Base-by-base conservation (phyloP, 2,113 vertebrate genomes). In the Clarias gariepinus region DNA sequence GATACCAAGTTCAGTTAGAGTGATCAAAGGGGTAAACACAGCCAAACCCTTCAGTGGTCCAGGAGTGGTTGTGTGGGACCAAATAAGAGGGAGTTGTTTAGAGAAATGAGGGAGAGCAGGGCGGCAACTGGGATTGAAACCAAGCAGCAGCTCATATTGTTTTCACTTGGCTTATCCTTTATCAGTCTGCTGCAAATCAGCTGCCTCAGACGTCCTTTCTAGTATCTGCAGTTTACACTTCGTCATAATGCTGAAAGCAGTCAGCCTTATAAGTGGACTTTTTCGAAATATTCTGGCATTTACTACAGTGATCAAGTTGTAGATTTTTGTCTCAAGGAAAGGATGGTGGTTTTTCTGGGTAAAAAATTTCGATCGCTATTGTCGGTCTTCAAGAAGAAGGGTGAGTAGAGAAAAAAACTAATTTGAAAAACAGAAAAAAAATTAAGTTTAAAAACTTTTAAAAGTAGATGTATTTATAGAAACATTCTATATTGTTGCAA, bases 361-460 rank as follows among this genome's bases (percentile, higher is more conserved):
- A 96, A 97, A 92, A 96, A 94, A 89, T 91, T 98, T 90, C 94
- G 91, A 41, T 96, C 93, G 71, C 92, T 98, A 63, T 94, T 98
- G 85, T 95, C 96, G 66, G 90, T 97, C 92, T 98, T 98, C 95
- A 98, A 97, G 93, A 98, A 96, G 93, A 97, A 96, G 94, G 96
- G 97, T 98, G 93, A 98, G 97, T 96, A 90, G 88, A 78, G 13
- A 13, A 25, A 12, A 83, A 57, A 83, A 53, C 28, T 3, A 1
- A 2, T n/a, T 0, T 4, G 3, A 13, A 1, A 18, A 6, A 68
- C 33, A 18, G 33, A 33, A 18, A 69, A 30, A 68, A 7, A 15
- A 5, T 33, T 21, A 15, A 52, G 4, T 6, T 4, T 76, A 52
- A 74, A 47, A 47, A 25, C n/a, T 68, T 10, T 36, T 36, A 2